phyloP scores from a whole-genome alignment of 2,113 vertebrate species.

The Leucosticte australis region DNA sequence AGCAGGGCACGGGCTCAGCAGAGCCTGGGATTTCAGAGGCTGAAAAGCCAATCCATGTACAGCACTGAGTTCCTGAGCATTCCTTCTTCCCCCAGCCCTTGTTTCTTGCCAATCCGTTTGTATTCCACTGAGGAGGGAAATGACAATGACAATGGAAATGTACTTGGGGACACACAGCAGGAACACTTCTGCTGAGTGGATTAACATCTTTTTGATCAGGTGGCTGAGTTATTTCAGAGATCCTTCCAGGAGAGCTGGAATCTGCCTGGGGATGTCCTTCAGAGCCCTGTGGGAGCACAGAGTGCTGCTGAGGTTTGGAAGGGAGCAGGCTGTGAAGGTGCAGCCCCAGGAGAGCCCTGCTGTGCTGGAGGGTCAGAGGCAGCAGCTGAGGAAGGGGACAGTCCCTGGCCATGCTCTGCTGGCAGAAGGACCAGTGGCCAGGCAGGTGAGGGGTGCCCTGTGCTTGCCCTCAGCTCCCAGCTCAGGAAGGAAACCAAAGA shows the following conservation, averaged over 20 bases:
- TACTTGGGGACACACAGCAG: not conserved
- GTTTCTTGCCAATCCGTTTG: not conserved
- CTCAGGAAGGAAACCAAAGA: not conserved
- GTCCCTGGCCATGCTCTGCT: not conserved
- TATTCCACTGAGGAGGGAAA: not conserved
- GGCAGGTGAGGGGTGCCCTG: not conserved
- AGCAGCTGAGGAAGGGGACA: not conserved
- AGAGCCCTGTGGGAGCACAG: not conserved
- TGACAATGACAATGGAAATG: not conserved
- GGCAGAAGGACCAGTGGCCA: not conserved
- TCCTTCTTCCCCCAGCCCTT: too few relatives aligned
- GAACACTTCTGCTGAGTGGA: accelerated
- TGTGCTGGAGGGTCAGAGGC: accelerated
- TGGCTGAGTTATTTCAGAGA: not conserved
- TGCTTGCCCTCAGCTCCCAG: not conserved
- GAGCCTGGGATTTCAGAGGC: not conserved
- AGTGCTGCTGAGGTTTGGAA: not conserved
- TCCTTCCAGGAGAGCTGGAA: not conserved
- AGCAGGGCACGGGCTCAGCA: not conserved
- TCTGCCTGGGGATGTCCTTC: not conserved
- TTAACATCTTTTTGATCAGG: not conserved
- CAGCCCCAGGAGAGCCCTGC: not conserved
- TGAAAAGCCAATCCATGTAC: not conserved
- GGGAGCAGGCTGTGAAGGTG: not conserved
- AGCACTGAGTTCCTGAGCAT: not conserved